Conservation (phyloP, 2,797 vertebrate genomes). For the Monodelphis domestica region DNA sequence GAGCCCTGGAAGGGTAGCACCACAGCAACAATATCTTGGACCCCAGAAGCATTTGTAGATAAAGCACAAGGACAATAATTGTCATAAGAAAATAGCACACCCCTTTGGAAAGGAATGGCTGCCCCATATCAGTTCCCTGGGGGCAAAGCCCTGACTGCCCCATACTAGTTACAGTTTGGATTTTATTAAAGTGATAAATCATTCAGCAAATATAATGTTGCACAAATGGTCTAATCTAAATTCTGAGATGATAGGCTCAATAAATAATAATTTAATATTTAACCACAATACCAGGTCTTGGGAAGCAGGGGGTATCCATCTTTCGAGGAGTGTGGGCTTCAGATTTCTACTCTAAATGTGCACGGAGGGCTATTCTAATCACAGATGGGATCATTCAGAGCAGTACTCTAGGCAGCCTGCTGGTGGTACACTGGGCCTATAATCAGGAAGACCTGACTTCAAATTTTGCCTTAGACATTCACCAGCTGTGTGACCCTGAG, state of each 20-base stretch:
- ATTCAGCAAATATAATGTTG: neutral
- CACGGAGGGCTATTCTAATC: neutral
- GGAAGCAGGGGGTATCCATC: neutral
- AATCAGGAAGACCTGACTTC: neutral
- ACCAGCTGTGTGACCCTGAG: neutral
- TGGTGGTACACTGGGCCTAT: neutral
- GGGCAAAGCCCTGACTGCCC: neutral
- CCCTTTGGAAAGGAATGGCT: neutral
- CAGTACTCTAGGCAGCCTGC: neutral
- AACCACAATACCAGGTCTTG: neutral
- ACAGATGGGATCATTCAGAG: neutral
- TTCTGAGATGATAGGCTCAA: neutral
- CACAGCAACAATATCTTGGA: neutral
- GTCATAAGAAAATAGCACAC: neutral
- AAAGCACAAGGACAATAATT: neutral
- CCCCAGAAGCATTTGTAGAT: neutral
- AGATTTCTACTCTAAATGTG: neutral
- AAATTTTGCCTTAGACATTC: neutral
- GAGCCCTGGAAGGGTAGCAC: neutral
- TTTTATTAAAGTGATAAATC: conserved; percentile 3
- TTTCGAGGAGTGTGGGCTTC: neutral
- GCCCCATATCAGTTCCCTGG: neutral
- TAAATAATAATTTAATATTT: conserved; percentile 5
- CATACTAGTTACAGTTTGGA: neutral
- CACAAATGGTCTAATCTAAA: neutral